Evolutionary conservation across 2,113 vertebrate genomes (phyloP), one percentile per base, ranked within the genome.

Genomic region (Macquaria australasica): DNA sequence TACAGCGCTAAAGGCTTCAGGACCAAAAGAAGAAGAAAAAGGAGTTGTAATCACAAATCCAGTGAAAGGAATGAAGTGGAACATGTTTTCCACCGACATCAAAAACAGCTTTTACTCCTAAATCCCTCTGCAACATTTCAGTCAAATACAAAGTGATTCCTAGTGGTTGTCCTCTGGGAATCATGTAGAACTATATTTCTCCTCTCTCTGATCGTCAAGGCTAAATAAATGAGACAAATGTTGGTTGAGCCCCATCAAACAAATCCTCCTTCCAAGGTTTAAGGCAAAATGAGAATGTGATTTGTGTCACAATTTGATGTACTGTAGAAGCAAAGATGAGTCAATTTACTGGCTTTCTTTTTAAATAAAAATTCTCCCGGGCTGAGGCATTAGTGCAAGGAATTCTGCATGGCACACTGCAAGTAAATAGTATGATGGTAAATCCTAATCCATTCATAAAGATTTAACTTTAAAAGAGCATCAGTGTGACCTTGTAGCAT

Each of bases 21-120:
- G 84, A 79, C 73, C 53, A 48, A 48, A 43, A 43, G 10, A 39
- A 4, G 71, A 18, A 39, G n/a, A 62, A 56, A n/a, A 41, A 18
- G 75, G 76, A 53, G 45, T 70, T 76, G 74, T 87, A 79, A 91
- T 90, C 88, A 90, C 59, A 90, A 92, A 88, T 67, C 58, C 72
- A 82, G 81, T 80, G 74, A 90, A 88, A 82, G 79, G 81, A 92
- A 83, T 82, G 43, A 88, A 87, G 87, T 85, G 71, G 72, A 92
- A 90, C 43, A 79, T 75, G 83, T 93, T 91, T 89, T 90, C 83
- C 73, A 82, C 78, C 84, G 83, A 92, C 89, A 88, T 89, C 73
- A 84, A 92, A 34, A 87, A 78, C 77, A 83, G 50, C 60, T 77
- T 87, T 83, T 66, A 78, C 78, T 86, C 73, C 76, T 68, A 87